These are phyloP conservation scores for Pluvianellus socialis DNA, from an alignment of 2,113 vertebrate species.

Conservation along the genomic window DNA sequence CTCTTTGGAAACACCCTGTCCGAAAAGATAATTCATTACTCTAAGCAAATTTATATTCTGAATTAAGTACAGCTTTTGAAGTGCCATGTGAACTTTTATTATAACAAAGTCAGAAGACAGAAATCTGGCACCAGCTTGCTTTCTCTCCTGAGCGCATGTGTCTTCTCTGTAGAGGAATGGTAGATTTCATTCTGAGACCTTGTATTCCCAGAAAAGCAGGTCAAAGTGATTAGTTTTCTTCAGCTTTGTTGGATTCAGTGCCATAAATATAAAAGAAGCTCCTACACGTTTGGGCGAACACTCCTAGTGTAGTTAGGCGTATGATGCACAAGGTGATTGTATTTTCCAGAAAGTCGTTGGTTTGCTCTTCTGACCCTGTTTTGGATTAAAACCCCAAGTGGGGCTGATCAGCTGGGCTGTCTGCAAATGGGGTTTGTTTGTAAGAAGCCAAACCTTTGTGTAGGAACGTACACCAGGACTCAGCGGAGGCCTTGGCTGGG, in stretches of 20 bases:
- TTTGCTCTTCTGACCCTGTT: not conserved
- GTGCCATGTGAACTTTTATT: not conserved
- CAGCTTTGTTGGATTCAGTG: not conserved
- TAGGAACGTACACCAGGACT: not conserved
- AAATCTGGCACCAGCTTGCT: not conserved
- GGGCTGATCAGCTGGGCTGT: not conserved
- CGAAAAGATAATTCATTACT: not conserved
- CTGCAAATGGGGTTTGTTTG: not conserved
- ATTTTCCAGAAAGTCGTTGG: not conserved
- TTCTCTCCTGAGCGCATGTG: not conserved
- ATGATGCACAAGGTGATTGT: not conserved
- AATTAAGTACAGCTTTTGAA: not conserved
- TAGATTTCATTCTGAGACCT: not conserved
- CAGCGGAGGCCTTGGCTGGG: not conserved
- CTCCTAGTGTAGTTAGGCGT: not conserved
- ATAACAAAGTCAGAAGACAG: not conserved
- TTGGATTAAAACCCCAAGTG: accelerated
- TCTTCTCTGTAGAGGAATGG: not conserved
- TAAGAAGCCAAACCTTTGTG: not conserved
- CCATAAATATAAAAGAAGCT: not conserved
- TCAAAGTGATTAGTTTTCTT: constrained; percentile 2
- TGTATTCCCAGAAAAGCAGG: constrained; percentile 8
- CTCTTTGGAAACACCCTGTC: not conserved
- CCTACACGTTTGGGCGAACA: not conserved
- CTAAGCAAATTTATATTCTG: not conserved